These are phyloP conservation scores for Pseudorasbora parva DNA, from an alignment of 2,113 vertebrate species.

Conservation along the genomic window DNA sequence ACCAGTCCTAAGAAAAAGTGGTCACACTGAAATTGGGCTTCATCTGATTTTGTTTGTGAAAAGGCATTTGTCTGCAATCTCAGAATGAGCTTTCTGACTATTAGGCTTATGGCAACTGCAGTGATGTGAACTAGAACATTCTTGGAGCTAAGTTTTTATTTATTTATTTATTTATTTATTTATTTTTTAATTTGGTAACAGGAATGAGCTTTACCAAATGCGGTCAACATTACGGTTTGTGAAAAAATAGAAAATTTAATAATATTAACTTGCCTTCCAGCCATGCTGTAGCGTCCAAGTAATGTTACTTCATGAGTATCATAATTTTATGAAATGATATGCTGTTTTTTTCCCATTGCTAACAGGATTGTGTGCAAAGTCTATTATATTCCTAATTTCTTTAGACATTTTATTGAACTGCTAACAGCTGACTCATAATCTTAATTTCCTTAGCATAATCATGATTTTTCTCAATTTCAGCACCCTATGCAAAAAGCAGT, in stretches of 20 bases:
- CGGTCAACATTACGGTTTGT: neutral
- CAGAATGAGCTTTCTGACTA: neutral
- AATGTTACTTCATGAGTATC: neutral
- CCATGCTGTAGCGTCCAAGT: neutral
- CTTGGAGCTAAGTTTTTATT: too few species aligned
- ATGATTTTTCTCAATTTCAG: constrained; percentile 22
- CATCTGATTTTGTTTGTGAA: constrained; percentile 11
- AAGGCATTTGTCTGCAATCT: neutral
- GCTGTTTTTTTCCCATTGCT: neutral
- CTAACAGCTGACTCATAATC: neutral
- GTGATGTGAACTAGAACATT: neutral
- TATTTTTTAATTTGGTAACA: neutral
- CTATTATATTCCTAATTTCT: neutral
- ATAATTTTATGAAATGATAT: neutral
- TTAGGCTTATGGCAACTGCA: neutral
- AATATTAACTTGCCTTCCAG: neutral
- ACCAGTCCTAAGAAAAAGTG: neutral
- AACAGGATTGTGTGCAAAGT: neutral
- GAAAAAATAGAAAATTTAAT: neutral
- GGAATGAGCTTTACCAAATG: neutral
- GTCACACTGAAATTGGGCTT: constrained; percentile 17
- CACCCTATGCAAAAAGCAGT: neutral
- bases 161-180: too few species aligned
- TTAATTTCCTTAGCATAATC: constrained; percentile 25
- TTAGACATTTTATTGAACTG: constrained; percentile 27